phyloP scores from a whole-genome alignment of 2,888 invertebrate species.

The Tenthredo livida region DNA sequence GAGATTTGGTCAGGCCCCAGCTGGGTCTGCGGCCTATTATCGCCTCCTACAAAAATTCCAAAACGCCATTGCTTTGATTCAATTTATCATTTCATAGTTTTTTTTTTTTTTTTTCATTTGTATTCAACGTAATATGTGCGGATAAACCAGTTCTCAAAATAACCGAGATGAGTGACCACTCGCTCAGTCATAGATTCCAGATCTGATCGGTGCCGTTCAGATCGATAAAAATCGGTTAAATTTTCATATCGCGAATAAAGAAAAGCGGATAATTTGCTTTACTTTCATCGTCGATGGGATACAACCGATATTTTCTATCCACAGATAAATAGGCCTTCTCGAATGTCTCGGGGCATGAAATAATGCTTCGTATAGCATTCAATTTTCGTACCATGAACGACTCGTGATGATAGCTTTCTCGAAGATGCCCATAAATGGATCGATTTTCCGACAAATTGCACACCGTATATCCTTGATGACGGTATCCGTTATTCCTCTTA shows the following conservation, averaged over 20 bases:
- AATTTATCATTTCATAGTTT: constrained; percentile 11
- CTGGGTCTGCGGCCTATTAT: constrained; percentile 17
- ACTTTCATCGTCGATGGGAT: constrained; percentile 1
- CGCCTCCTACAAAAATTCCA: constrained; percentile 30
- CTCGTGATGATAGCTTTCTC: constrained; percentile 43
- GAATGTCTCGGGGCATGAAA: constrained; percentile 10
- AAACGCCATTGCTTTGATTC: constrained; percentile 22
- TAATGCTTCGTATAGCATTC: constrained; percentile 19
- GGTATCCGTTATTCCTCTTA: background rate
- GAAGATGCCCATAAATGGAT: constrained; percentile 28
- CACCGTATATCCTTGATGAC: background rate
- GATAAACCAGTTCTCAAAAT: background rate
- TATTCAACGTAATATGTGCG: background rate
- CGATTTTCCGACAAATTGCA: constrained; percentile 33
- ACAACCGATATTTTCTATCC: background rate
- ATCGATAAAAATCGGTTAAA: background rate
- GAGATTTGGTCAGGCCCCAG: constrained; percentile 15
- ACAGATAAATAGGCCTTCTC: background rate
- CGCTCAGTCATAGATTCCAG: background rate
- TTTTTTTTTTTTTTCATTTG: background rate
- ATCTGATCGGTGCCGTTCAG: background rate
- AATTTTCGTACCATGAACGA: constrained; percentile 40
- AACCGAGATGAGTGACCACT: background rate
- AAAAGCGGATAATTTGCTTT: background rate
- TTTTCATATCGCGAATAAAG: constrained; percentile 6